Conservation (phyloP, 2,113 vertebrate genomes). For the Procapra przewalskii region DNA sequence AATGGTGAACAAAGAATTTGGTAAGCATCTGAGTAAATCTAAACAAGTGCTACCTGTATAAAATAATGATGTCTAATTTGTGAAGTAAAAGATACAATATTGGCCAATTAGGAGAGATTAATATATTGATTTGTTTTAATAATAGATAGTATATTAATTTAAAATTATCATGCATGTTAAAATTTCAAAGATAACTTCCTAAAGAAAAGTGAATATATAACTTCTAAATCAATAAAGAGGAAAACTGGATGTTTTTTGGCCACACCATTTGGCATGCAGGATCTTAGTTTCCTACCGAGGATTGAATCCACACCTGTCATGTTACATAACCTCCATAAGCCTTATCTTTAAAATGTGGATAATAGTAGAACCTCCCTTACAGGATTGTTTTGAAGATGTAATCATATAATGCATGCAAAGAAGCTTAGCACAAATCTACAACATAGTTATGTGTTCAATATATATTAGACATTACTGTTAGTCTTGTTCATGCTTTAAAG, state of each 20-base stretch:
- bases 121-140: neutral
- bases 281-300: neutral
- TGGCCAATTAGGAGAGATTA: neutral
- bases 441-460: neutral
- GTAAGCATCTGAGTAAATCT: constrained; percentile 27
- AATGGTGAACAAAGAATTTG: constrained; percentile 5
- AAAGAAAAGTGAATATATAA: neutral
- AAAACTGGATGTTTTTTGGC: neutral
- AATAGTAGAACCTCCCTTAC: neutral
- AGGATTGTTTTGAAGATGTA: neutral
- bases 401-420: neutral
- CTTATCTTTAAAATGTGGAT: neutral
- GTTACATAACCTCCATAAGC: neutral
- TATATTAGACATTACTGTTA: neutral
- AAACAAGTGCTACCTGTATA: neutral
- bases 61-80: neutral
- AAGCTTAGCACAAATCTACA: neutral
- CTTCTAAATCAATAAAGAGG: neutral
- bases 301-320: neutral
- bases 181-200: constrained; percentile 3
- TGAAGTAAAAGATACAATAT: neutral
- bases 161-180: neutral
- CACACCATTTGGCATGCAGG: neutral
- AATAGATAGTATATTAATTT: constrained; percentile 11
- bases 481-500: neutral